Base-by-base conservation (phyloP, 2,888 invertebrate genomes). In the Nomada fucata region DNA sequence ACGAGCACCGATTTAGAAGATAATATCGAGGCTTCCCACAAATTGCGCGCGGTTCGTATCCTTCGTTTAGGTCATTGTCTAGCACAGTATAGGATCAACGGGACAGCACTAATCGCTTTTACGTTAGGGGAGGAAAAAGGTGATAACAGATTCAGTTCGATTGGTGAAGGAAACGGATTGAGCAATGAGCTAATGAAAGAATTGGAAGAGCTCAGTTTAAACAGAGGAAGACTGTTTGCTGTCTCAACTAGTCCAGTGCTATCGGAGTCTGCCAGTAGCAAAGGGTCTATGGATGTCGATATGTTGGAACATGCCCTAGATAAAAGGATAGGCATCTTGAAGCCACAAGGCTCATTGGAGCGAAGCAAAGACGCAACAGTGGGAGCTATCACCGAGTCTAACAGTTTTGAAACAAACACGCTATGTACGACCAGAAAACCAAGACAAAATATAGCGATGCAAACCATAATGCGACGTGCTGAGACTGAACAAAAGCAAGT, bases 401-500 rank as follows among this genome's bases (percentile, higher is more conserved):
- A 69, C 52, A 89, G 80, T 73, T 68, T 88, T 55, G 92, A 92
- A 63, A 59, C 77, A 7, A 90, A 87, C 75, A 15, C 75, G n/a
- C 57, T 29, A n/a, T 77, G 86, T 0, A 63, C 73, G 0, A 81
- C 82, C 9, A 89, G 92, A 7, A 93, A 92, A 74, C 92, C 92
- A 1, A 88, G 97, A 81, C 97, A 97, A 91, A 97, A 97, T 93
- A 96, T 97, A 63, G 97, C 97, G 0, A 96, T 97, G 95, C 96
- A 96, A 77, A 96, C 96, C 82, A 96, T 97, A 90, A 95, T 96
- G 94, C 94, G 96, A 84, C 96, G 96, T 82, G 96, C 96, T 86
- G 96, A 96, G 91, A 96, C 96, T 86, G 95, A 95, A 63, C 96
- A 96, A 89, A 96, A 96, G 92, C 96, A 96, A 94, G 93, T 93